These are phyloP conservation scores for Ceratina calcarata DNA, from an alignment of 1,140 invertebrate genomes.

Conservation along the genomic window DNA sequence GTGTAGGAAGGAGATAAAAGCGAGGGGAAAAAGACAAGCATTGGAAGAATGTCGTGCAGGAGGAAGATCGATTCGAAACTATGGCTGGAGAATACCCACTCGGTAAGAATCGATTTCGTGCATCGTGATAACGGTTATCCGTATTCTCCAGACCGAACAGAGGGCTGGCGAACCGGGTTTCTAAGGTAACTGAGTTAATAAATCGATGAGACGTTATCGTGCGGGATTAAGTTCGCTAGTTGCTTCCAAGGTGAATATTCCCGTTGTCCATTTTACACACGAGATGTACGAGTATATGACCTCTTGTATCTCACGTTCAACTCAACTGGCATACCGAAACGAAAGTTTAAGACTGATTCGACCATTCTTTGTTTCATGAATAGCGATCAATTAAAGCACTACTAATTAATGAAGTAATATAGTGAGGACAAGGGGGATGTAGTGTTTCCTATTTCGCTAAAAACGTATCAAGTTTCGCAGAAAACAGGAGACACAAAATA, in stretches of 20 bases:
- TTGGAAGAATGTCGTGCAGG: conserved; percentile 67
- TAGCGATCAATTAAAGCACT: no score
- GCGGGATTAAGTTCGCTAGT: conserved; percentile 38
- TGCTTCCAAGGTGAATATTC: conserved; percentile 10
- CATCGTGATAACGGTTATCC: conserved; percentile 56
- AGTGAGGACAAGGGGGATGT: no score
- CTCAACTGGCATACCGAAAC: no score
- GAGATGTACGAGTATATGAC: no score
- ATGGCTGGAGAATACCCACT: conserved; percentile 62
- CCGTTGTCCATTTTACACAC: neutral
- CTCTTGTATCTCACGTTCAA: no score
- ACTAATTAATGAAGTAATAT: no score
- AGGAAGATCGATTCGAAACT: conserved; percentile 71
- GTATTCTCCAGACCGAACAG: neutral
- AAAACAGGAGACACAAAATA: no score
- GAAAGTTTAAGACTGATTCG: no score
- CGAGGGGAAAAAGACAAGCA: neutral
- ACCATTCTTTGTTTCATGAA: no score
- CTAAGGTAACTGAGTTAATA: conserved; percentile 63
- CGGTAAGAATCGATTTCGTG: conserved; percentile 64
- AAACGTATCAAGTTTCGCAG: no score
- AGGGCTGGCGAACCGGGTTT: conserved; percentile 33
- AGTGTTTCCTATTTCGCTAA: no score
- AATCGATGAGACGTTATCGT: conserved; percentile 55
- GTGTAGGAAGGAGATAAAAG: neutral